Conservation (phyloP, 2,113 vertebrate genomes). For the Notarius quadriscutis region DNA sequence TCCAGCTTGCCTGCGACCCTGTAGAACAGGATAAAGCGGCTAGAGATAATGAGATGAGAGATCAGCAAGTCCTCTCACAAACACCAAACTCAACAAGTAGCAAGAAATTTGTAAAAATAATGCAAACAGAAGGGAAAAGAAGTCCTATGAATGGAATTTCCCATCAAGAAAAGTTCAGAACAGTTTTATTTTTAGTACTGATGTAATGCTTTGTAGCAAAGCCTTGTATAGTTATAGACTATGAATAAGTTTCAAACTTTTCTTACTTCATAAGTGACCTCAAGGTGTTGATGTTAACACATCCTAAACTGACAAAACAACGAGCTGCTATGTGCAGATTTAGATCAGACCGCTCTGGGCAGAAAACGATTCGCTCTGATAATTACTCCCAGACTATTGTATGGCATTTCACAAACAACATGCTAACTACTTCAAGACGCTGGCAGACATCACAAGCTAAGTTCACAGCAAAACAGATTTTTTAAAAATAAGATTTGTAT, state of each 20-base stretch:
- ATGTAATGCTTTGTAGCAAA: background rate
- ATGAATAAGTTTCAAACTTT: background rate
- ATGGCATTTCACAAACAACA: slow-evolving; percentile 43
- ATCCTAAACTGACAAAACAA: slow-evolving; percentile 16
- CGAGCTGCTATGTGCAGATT: background rate
- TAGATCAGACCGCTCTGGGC: slow-evolving; percentile 20
- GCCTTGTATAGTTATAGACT: background rate
- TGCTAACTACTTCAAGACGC: slow-evolving; percentile 34
- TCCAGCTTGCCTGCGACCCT: too few species aligned
- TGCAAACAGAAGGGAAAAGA: background rate
- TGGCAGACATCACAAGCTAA: background rate
- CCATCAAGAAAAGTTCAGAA: background rate
- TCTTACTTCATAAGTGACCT: background rate
- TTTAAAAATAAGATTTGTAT: background rate
- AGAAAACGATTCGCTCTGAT: slow-evolving; percentile 27
- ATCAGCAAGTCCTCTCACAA: background rate
- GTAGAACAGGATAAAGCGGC: too few species aligned
- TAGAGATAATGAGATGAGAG: too few species aligned
- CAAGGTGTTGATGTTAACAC: slow-evolving; percentile 16
- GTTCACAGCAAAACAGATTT: background rate
- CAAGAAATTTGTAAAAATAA: background rate
- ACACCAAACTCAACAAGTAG: background rate
- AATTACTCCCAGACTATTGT: slow-evolving; percentile 37
- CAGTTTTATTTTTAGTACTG: background rate
- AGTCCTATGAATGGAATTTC: background rate